A percentile compares a stretch with the other conserved stretches of the same genome.
These are phyloP conservation scores for Poecilia wingei DNA, from an alignment of 2,797 vertebrate genomes.

Conservation along the genomic window DNA sequence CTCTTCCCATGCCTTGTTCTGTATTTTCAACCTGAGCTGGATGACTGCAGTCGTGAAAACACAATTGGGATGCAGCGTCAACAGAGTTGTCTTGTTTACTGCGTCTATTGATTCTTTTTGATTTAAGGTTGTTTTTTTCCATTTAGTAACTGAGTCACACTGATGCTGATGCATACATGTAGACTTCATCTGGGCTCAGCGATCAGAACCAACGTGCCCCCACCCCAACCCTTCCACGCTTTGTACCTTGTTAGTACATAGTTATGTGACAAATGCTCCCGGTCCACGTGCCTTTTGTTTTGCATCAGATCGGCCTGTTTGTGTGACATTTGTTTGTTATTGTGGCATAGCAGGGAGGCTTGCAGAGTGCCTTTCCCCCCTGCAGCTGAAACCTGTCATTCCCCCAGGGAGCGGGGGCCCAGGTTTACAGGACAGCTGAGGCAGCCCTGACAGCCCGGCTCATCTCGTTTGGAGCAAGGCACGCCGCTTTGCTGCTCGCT, in stretches of 20 bases:
- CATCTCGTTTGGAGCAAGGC: constrained; percentile 77
- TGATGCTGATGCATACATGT: constrained; percentile 58
- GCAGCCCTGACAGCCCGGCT: constrained; percentile 80
- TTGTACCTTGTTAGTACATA: constrained; percentile 70
- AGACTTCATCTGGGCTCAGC: constrained; percentile 59
- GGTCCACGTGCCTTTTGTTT: constrained; percentile 65
- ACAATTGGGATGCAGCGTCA: constrained; percentile 57
- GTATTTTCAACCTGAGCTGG: constrained; percentile 64
- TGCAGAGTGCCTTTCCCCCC: constrained; percentile 75
- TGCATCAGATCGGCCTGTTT: constrained; percentile 60
- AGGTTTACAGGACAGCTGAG: constrained; percentile 80
- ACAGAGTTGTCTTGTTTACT: constrained; percentile 63
- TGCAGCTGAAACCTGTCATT: constrained; percentile 84
- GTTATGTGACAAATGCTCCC: constrained; percentile 73
- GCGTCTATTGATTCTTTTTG: constrained; percentile 59
- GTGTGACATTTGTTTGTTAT: constrained; percentile 79
- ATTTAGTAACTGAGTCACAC: constrained; percentile 52
- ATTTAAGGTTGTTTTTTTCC: constrained; percentile 54
- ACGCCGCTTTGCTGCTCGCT: constrained; percentile 70
- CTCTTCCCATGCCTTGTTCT: constrained; percentile 54
- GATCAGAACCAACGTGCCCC: constrained; percentile 36
- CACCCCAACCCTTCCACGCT: constrained; percentile 28
- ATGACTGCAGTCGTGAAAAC: constrained; percentile 63
- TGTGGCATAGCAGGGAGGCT: constrained; percentile 71
- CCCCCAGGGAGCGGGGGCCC: constrained; percentile 69